Conservation (phyloP, 1,140 invertebrate species). For the Aphidius ervi region DNA sequence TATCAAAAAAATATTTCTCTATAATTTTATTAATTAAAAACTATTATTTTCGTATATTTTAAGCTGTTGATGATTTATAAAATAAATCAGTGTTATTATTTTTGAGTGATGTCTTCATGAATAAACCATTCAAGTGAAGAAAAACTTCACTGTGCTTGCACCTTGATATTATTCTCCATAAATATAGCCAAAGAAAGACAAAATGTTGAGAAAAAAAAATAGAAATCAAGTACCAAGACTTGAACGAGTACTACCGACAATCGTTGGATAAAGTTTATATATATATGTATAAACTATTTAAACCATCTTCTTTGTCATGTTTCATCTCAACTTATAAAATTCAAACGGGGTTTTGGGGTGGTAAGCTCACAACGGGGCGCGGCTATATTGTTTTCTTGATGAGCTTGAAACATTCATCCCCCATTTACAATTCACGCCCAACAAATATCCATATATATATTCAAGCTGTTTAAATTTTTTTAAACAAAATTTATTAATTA, state of each 20-base stretch:
- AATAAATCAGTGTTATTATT: constrained; percentile 51
- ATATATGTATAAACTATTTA: too few species aligned
- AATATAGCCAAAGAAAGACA: too few species aligned
- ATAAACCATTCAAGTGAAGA: constrained; percentile 41
- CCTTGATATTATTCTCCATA: too few species aligned
- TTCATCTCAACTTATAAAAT: constrained; percentile 11
- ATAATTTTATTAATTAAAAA: constrained; percentile 47
- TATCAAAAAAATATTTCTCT: constrained; percentile 6
- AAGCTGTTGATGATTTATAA: constrained; percentile 44
- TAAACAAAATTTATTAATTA: too few species aligned
- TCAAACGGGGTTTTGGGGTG: constrained; percentile 28
- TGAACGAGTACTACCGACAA: too few species aligned
- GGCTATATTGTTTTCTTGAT: constrained; percentile 53
- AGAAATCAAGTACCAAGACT: too few species aligned
- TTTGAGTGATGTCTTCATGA: constrained; percentile 48
- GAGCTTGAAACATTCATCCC: constrained; percentile 40
- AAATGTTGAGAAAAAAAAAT: too few species aligned
- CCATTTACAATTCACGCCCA: background rate
- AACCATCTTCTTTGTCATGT: too few species aligned
- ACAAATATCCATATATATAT: too few species aligned
- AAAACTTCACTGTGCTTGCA: too few species aligned
- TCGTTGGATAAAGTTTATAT: too few species aligned
- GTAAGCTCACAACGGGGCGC: constrained; percentile 44
- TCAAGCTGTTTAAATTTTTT: too few species aligned
- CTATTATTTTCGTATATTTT: constrained; percentile 26